These are phyloP conservation scores for Antrozous pallidus DNA, from an alignment of 2,797 vertebrate genomes.

Conservation along the genomic window DNA sequence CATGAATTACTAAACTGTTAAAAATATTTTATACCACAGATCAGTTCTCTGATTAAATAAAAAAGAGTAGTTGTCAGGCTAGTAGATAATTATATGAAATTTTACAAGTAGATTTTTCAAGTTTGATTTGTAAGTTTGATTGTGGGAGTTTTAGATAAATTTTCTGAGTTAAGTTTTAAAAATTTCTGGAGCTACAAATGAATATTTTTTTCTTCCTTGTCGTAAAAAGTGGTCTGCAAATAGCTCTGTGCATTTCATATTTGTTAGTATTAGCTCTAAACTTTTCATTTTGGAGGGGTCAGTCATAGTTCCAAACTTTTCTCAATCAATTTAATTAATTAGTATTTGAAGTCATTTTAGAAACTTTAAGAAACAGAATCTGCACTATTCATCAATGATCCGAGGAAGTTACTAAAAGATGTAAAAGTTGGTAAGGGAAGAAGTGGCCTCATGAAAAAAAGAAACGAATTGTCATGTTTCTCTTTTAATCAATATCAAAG, in stretches of 20 bases:
- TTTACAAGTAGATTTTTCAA: background rate
- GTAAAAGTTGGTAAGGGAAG: background rate
- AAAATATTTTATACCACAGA: background rate
- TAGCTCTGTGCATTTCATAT: background rate
- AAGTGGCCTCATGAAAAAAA: background rate
- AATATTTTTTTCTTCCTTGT: background rate
- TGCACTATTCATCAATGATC: background rate
- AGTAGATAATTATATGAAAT: background rate
- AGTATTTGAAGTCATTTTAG: conserved; percentile 17
- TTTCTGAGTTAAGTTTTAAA: background rate
- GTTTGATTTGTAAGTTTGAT: background rate
- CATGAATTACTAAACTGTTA: background rate
- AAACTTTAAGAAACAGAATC: background rate
- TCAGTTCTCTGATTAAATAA: conserved; percentile 14
- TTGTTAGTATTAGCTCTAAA: background rate
- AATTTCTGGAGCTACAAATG: background rate
- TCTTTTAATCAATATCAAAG: background rate
- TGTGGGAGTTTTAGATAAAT: background rate
- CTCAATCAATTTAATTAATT: background rate
- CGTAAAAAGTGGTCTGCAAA: background rate
- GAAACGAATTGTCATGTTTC: background rate
- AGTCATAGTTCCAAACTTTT: background rate
- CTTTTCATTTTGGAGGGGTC: background rate
- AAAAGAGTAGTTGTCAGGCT: background rate
- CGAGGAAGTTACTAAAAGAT: background rate